Conservation (phyloP, 2,888 invertebrate species). For the Lithosia quadra region DNA sequence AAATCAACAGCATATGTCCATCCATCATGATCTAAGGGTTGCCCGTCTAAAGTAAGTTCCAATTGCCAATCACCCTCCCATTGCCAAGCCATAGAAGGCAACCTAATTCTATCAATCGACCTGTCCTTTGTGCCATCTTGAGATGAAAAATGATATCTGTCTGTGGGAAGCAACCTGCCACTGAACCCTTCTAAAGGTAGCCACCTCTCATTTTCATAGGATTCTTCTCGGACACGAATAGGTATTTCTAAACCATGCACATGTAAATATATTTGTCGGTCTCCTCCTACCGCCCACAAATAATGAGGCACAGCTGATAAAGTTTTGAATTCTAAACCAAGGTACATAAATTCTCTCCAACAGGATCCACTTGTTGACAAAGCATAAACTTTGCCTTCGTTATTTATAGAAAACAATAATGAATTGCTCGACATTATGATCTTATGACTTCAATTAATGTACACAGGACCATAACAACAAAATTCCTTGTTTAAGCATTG, state of each 20-base stretch:
- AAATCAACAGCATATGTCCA: slow-evolving; percentile 98
- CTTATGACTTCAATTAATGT: slow-evolving; percentile 7
- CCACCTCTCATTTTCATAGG: slow-evolving; percentile 98
- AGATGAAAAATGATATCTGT: slow-evolving; percentile 94
- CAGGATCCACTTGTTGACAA: slow-evolving; percentile 92
- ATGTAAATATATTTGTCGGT: slow-evolving; percentile 96
- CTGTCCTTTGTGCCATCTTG: slow-evolving; percentile 93
- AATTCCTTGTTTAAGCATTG: slow-evolving; percentile 8
- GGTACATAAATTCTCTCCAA: slow-evolving; percentile 95
- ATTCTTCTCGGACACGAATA: slow-evolving; percentile 95
- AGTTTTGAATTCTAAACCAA: slow-evolving; percentile 95
- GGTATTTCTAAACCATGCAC: slow-evolving; percentile 96
- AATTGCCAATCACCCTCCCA: slow-evolving; percentile 98
- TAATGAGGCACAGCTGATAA: slow-evolving; percentile 94
- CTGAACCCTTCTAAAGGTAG: slow-evolving; percentile 96
- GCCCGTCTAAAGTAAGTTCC: slow-evolving; percentile 94
- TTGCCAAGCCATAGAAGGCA: slow-evolving; percentile 98
- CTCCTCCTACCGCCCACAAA: slow-evolving; percentile 97
- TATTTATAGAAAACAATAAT: slow-evolving; percentile 93
- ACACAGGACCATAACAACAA: background rate
- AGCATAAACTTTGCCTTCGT: slow-evolving; percentile 95
- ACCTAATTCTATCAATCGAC: slow-evolving; percentile 92
- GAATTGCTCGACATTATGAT: slow-evolving; percentile 88
- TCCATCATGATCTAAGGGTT: slow-evolving; percentile 95
- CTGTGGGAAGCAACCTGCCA: slow-evolving; percentile 93